Conservation (phyloP, 2,888 invertebrate species). For the Corbicula japonica region DNA sequence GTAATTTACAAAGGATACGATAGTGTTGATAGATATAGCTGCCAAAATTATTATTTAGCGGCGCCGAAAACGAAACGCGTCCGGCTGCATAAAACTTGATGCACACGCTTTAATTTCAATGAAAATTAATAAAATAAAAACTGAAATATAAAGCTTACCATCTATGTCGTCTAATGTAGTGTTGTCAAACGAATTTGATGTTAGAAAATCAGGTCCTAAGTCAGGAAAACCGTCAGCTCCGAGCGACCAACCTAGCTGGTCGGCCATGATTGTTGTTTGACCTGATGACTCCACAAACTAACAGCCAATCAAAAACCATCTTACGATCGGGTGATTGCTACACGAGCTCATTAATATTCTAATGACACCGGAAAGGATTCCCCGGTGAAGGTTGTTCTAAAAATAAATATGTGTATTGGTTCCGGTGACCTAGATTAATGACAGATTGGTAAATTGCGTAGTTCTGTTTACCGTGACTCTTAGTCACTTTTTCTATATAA, state of each 20-base stretch:
- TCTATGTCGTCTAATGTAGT: constrained; percentile 78
- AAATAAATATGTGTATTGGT: constrained; percentile 37
- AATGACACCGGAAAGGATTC: constrained; percentile 62
- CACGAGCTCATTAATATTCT: constrained; percentile 47
- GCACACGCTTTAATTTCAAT: background rate
- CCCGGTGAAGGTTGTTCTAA: constrained; percentile 62
- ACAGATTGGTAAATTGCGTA: constrained; percentile 23
- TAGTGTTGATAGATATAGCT: no score
- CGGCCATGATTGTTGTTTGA: constrained; percentile 66
- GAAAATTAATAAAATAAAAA: no score
- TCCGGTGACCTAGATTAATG: constrained; percentile 18
- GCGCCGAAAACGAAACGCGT: no score
- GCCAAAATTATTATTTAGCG: no score
- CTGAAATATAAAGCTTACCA: constrained; percentile 74
- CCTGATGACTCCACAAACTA: constrained; percentile 57
- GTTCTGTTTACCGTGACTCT: no score
- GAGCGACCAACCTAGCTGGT: constrained; percentile 60
- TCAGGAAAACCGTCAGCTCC: constrained; percentile 74
- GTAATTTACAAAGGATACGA: no score
- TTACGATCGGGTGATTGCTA: constrained; percentile 65
- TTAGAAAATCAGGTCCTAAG: constrained; percentile 75
- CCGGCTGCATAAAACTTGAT: background rate
- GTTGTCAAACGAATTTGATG: constrained; percentile 74
- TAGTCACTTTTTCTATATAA: no score
- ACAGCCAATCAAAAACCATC: constrained; percentile 58